Base-by-base conservation (phyloP, 1,140 invertebrate species). In the Drosophila willistoni region DNA sequence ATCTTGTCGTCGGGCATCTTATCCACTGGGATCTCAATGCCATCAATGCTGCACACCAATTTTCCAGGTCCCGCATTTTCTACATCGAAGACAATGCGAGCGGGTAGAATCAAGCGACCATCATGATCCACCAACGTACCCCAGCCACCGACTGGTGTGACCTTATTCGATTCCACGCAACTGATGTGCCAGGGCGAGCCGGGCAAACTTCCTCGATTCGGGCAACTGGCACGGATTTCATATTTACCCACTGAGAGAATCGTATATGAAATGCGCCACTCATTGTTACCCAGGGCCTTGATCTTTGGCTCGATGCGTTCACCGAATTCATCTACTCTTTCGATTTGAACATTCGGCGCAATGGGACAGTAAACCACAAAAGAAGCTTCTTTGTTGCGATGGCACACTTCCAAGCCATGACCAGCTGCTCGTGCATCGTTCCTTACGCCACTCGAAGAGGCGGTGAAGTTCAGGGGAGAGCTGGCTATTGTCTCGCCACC, bases 101-200 rank as follows among this genome's bases (percentile, higher is more conserved):
- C 95, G 0, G 95, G 95, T 7, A 98, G 93, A 71, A 96, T 95
- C 2, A 98, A 93, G 2, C 95, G 93, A 14, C 95, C 96, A 39
- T 96, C 94, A 19, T 95, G 94, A 90, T 97, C 96, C 63, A 96
- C 93, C 60, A 95, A 91, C 80, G 94, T 94, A 13, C 96, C 95
- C 97, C 97, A 98, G 0, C 98, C 97, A 34, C 97, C 97, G 75
- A 94, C 93, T 1, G 94, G 92, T 10, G 93, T 90, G 2, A 95
- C 94, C 14, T 94, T 94, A 3, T 79, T 91, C 5, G 90, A 79
- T 63, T 92, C 91, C 14, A 92, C 91, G 72, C 91, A 92, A 12
- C 78, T 74, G 44, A 92, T 73, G 60, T 93, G 93, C 92, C 94
- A 94, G 0, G 94, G 94, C n/a, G 94, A 94, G 4, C 94, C 94